Evolutionary conservation across 2,888 invertebrate genomes (phyloP).

Genomic region (Drosophila buzzatii): DNA sequence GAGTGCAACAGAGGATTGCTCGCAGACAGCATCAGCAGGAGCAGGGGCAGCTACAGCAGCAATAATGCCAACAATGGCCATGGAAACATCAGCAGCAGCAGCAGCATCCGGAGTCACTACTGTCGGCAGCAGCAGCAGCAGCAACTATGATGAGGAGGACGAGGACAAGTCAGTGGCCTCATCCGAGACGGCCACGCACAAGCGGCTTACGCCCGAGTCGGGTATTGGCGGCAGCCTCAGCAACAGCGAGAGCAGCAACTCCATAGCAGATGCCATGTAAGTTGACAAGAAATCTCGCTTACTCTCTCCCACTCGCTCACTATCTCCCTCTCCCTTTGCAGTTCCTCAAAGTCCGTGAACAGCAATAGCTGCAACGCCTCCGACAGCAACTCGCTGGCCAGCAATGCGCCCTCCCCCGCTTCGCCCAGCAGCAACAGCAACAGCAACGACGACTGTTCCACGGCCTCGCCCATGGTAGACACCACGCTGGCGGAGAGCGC

Average conservation of each 20-base stretch:
- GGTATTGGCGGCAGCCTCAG: conserved; percentile 82
- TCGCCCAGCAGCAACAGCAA: conserved; percentile 47
- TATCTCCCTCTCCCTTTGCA: conserved; percentile 13
- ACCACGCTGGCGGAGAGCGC: conserved; percentile 79
- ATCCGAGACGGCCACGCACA: conserved; percentile 69
- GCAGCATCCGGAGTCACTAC: background rate
- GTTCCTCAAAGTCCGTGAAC: conserved; percentile 56
- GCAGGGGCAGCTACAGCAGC: conserved; percentile 18
- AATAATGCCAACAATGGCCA: background rate
- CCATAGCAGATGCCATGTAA: conserved; percentile 76
- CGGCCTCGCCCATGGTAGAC: conserved; percentile 83
- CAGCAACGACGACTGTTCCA: conserved; percentile 49
- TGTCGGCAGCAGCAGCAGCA: conserved; percentile 40
- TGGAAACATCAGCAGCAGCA: background rate
- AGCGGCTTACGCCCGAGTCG: conserved; percentile 80
- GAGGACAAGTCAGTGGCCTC: conserved; percentile 69
- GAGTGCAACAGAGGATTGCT: conserved; percentile 69
- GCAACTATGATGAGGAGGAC: conserved; percentile 67
- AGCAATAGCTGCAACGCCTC: conserved; percentile 82
- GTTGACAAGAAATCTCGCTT: conserved; percentile 17
- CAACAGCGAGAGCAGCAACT: conserved; percentile 80
- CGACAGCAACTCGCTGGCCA: conserved; percentile 85
- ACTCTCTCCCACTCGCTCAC: background rate
- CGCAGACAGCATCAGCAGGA: conserved; percentile 47
- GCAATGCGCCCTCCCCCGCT: conserved; percentile 86